Conservation (phyloP, 1,140 invertebrate species). For the Phymorhynchus buccinoides region DNA sequence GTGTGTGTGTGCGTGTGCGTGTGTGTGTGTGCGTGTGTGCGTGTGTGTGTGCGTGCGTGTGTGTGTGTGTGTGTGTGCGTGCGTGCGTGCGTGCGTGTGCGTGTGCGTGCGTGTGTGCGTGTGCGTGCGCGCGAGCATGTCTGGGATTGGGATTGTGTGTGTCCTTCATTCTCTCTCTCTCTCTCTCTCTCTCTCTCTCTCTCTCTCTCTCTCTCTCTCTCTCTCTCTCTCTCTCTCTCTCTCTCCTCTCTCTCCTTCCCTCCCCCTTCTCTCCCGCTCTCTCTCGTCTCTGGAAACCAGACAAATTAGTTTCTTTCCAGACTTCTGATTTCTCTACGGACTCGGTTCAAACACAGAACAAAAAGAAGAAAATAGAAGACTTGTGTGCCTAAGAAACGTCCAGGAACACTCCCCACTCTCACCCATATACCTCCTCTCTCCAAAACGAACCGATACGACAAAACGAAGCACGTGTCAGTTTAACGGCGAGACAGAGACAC, state of each 20-base stretch:
- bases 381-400: too few relatives aligned
- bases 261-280: background rate
- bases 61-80: background rate
- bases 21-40: too few relatives aligned
- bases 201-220: background rate
- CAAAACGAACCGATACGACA: too few relatives aligned
- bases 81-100: background rate
- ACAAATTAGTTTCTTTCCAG: background rate
- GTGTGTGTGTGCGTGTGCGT: too few relatives aligned
- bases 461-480: too few relatives aligned
- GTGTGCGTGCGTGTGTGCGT: background rate
- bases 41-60: too few relatives aligned
- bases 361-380: too few relatives aligned
- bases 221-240: background rate
- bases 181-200: background rate
- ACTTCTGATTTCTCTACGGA: slow-evolving; percentile 6
- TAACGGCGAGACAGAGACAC: too few relatives aligned
- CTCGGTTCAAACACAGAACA: background rate
- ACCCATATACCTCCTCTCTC: too few relatives aligned
- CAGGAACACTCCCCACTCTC: too few relatives aligned
- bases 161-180: too few relatives aligned
- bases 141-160: background rate
- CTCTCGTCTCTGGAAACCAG: background rate
- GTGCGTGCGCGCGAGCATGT: background rate
- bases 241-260: background rate